Evolutionary conservation across 2,797 vertebrate species (phyloP), one percentile per base, ranked within the genome.

Genomic region (Pitangus sulphuratus): DNA sequence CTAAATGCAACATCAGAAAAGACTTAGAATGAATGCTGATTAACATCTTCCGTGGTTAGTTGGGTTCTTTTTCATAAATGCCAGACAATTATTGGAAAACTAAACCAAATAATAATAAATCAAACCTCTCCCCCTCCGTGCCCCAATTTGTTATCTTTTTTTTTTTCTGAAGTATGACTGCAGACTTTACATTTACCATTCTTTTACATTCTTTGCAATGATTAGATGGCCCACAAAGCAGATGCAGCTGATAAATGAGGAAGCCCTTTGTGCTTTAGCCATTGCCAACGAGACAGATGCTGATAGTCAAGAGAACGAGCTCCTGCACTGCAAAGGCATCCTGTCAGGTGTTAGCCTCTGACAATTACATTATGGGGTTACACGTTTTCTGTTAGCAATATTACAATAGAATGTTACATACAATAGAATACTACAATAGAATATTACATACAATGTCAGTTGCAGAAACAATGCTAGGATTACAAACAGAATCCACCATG

Each of bases 121-220:
- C 4, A 58, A 69, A 30, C 2, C 15, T 37, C 7, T 31, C 2
- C 3, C 5, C 6, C 16, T 15, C 2, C 0, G 2, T 6, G 1
- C 1, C 30, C 1, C 3, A 2, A 8, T 64, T 50, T 65, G 44
- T 16, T 53, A 1, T 28, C 3, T 31, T 56, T 50, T 28, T 74
- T 51, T 50, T 1, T 1, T 76, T 69, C 20, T 25, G 1, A 57
- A 65, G 1, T 33, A 54, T 26, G 15, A 44, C 16, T 69, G 6
- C 11, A 78, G 13, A 48, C 9, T 48, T 75, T 19, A 40, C 8
- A 28, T 30, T 77, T 87, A 21, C 20, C 8, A 75, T 82, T 57
- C 15, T 35, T 82, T 65, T 35, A 1, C 20, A 44, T 60, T 57
- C 13, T 58, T 74, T 84, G 26, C 20, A 69, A n/a, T 15, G 5